phyloP scores from a whole-genome alignment of 2,113 vertebrate genomes.

The Malurus elegans region DNA sequence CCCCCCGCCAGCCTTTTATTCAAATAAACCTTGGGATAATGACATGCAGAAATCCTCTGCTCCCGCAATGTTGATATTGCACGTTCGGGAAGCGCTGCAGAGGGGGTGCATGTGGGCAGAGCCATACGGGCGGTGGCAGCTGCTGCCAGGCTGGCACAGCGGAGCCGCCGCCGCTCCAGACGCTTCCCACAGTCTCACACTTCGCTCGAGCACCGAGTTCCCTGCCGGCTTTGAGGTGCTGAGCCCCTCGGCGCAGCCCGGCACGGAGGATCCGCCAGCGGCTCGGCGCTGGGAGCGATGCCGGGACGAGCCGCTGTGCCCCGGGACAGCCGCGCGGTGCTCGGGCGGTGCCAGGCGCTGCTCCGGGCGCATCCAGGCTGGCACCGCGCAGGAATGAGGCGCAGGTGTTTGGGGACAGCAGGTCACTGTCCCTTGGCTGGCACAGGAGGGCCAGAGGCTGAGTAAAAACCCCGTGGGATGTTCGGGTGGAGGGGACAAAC shows the following conservation, averaged over 20 bases:
- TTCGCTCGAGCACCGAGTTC: background rate
- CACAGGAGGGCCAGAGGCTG: background rate
- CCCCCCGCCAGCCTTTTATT: slow-evolving; percentile 10
- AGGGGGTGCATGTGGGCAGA: slow-evolving; percentile 57
- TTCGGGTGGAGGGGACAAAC: background rate
- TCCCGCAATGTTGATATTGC: slow-evolving; percentile 58
- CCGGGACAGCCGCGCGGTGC: background rate
- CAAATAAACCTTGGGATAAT: slow-evolving; percentile 48
- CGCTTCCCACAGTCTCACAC: slow-evolving; percentile 60
- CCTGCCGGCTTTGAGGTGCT: background rate
- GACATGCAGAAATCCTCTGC: slow-evolving; percentile 47
- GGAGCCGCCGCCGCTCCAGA: background rate
- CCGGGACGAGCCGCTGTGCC: rapidly evolving
- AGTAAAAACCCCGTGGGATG: rapidly evolving
- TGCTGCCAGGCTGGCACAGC: slow-evolving; percentile 55
- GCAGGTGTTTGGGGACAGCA: background rate
- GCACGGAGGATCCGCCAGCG: background rate
- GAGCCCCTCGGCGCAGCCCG: background rate
- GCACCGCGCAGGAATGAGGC: background rate
- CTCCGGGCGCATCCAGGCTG: background rate
- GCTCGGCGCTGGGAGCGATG: background rate
- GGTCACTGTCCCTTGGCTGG: background rate
- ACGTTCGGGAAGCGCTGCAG: slow-evolving; percentile 22
- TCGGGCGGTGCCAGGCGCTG: background rate
- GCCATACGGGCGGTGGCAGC: slow-evolving; percentile 55